Evolutionary conservation across 2,797 vertebrate species (phyloP).

Genomic region (Lates japonicus): DNA sequence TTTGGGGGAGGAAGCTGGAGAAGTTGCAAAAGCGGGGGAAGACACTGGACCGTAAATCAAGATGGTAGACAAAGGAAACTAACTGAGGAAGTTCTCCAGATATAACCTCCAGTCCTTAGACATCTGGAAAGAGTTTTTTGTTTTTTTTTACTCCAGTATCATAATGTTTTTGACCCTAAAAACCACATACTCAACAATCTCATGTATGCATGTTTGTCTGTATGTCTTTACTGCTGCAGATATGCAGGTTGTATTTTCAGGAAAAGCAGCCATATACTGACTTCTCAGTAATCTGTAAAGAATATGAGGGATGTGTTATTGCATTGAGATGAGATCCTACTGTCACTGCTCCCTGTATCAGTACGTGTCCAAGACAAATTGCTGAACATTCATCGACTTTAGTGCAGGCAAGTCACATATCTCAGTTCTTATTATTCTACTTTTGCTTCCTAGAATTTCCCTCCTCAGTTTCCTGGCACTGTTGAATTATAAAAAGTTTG

Average conservation of each 20-base stretch:
- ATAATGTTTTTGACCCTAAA: neutral
- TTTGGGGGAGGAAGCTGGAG: constrained; percentile 59
- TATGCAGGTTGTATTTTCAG: neutral
- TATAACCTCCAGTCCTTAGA: constrained; percentile 41
- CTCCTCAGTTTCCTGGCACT: neutral
- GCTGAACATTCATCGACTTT: neutral
- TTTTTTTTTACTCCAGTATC: neutral
- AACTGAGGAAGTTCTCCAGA: constrained; percentile 61
- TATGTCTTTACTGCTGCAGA: neutral
- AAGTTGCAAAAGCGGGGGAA: constrained; percentile 39
- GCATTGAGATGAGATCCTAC: constrained; percentile 8
- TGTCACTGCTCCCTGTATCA: neutral
- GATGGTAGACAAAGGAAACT: constrained; percentile 48
- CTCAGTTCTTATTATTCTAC: constrained; percentile 1
- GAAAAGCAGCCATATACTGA: neutral
- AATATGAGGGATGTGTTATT: constrained; percentile 15
- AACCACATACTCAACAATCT: neutral
- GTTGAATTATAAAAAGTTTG: neutral
- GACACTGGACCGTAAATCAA: constrained; percentile 59
- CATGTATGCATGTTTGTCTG: neutral
- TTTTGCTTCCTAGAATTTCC: neutral
- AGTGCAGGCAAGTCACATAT: neutral
- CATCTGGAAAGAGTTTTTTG: constrained; percentile 67
- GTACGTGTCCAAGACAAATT: constrained; percentile 6
- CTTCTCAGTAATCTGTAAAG: neutral